Evolutionary conservation across 1,140 invertebrate species (phyloP).

Genomic region (Holotrichia oblita): DNA sequence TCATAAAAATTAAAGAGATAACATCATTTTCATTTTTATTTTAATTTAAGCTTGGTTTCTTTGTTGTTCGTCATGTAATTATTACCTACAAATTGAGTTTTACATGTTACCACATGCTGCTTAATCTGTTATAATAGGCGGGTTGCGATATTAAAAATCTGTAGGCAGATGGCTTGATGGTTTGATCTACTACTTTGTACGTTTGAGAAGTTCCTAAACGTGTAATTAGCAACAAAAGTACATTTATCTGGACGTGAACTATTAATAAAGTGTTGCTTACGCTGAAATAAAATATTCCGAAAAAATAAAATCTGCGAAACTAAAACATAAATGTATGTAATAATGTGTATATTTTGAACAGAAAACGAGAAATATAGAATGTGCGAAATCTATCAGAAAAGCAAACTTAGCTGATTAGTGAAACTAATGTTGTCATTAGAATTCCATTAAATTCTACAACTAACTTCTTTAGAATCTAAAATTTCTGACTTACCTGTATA

Average conservation of each 20-base stretch:
- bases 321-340: too few relatives aligned
- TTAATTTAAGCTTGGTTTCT: conserved; percentile 30
- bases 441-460: too few relatives aligned
- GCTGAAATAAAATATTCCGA: too few relatives aligned
- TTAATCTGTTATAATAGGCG: conserved; percentile 35
- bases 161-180: conserved; percentile 15
- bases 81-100: conserved; percentile 34
- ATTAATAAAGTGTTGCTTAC: neutral
- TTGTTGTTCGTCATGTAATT: conserved; percentile 24
- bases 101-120: conserved; percentile 26
- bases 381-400: too few relatives aligned
- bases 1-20: conserved; percentile 21
- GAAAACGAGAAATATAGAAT: too few relatives aligned
- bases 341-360: too few relatives aligned
- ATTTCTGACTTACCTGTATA: too few relatives aligned
- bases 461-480: too few relatives aligned
- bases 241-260: neutral
- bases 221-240: conserved; percentile 22
- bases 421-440: too few relatives aligned
- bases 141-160: conserved; percentile 22
- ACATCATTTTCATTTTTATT: conserved; percentile 21
- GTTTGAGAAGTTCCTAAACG: neutral
- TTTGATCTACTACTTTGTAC: conserved; percentile 16
- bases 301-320: too few relatives aligned
- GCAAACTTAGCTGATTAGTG: too few relatives aligned